Conservation (phyloP, 2,797 vertebrate species). For the Melanogrammus aeglefinus region DNA sequence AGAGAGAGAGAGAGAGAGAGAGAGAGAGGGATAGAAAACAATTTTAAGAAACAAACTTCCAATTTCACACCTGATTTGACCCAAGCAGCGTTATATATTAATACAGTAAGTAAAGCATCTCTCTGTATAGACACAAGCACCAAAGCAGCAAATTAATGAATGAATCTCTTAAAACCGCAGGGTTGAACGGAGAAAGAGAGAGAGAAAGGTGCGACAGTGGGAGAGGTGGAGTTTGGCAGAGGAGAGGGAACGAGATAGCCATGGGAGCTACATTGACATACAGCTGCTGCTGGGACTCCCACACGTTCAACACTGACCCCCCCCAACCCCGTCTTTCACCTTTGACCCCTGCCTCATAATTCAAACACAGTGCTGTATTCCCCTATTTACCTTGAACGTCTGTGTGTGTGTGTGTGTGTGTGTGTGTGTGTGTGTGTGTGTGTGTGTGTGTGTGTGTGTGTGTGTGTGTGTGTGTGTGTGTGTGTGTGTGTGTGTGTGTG, state of each 20-base stretch:
- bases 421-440: constrained; percentile 13
- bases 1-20: not conserved
- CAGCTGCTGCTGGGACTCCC: constrained; percentile 35
- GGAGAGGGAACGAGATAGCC: constrained; percentile 9
- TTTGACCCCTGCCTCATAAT: constrained; percentile 39
- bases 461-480: no score
- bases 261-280: constrained; percentile 27
- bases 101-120: constrained; percentile 3
- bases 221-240: constrained; percentile 33
- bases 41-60: not conserved
- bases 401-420: constrained; percentile 6
- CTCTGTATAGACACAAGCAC: constrained; percentile 12
- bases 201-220: constrained; percentile 26
- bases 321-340: constrained; percentile 41
- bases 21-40: not conserved
- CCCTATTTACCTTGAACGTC: constrained; percentile 5
- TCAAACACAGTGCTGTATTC: constrained; percentile 38
- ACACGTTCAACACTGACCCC: not conserved
- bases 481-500: no score
- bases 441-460: no score
- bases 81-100: constrained; percentile 12
- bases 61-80: constrained; percentile 29
- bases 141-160: constrained; percentile 27
- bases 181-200: constrained; percentile 28
- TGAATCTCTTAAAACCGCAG: constrained; percentile 22